These are phyloP conservation scores for Laticauda laticaudata DNA, from an alignment of 2,113 vertebrate species.

Conservation along the genomic window DNA sequence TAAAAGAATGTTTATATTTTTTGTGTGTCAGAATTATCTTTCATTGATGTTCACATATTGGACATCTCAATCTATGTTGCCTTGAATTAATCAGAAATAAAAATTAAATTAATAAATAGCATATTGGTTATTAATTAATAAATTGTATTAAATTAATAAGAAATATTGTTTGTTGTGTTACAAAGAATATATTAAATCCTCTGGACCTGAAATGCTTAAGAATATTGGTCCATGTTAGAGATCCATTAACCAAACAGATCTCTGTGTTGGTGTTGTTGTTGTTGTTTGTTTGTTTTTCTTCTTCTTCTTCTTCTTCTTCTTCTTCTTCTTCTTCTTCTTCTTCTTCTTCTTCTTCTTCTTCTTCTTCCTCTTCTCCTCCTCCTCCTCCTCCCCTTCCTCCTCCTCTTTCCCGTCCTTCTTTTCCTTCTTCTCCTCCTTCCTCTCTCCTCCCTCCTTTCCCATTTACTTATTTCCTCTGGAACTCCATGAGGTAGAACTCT, in stretches of 20 bases:
- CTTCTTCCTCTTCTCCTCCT: not conserved
- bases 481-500: not conserved
- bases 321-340: not conserved
- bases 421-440: not conserved
- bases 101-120: not conserved
- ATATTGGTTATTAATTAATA: not conserved
- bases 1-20: not conserved
- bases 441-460: not conserved
- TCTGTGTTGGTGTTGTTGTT: not conserved
- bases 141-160: not conserved
- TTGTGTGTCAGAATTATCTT: not conserved
- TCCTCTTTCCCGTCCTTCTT: not conserved
- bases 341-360: fast-evolving
- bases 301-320: not conserved
- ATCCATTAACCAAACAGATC: not conserved
- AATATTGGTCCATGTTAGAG: not conserved
- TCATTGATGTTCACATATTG: not conserved
- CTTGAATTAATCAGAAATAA: not conserved
- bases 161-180: not conserved
- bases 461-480: not conserved
- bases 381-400: too few relatives aligned
- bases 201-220: not conserved
- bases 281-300: too few relatives aligned
- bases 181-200: not conserved
- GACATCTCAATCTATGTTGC: not conserved